Conservation (phyloP, 2,888 invertebrate genomes). For the Metacarcinus magister region DNA sequence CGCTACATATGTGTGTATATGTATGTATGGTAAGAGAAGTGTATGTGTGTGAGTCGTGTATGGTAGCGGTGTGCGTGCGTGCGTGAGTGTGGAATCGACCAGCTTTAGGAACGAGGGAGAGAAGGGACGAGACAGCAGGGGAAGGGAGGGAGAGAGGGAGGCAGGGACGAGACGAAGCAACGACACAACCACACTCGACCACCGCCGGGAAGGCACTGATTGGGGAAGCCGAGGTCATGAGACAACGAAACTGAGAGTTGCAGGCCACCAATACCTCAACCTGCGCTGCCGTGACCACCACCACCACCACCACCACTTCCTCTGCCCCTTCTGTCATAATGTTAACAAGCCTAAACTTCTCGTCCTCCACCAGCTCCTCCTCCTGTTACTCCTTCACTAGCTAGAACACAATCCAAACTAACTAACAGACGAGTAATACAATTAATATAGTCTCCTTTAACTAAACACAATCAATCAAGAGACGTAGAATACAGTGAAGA, state of each 20-base stretch:
- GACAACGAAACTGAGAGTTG: neutral
- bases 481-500: neutral
- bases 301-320: neutral
- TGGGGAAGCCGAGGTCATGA: neutral
- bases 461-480: neutral
- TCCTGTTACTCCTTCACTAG: too few species aligned
- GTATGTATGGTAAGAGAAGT: neutral
- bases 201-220: constrained; percentile 54
- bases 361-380: neutral
- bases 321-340: neutral
- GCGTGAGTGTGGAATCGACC: constrained; percentile 63
- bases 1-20: neutral
- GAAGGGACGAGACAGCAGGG: neutral
- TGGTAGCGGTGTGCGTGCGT: constrained; percentile 49
- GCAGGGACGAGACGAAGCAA: neutral
- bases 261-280: constrained; percentile 35
- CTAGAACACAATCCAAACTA: neutral
- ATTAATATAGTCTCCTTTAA: neutral
- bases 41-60: neutral
- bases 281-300: constrained; percentile 18
- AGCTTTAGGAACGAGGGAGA: neutral
- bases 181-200: neutral
- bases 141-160: neutral
- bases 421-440: neutral
- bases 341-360: neutral